phyloP scores from a whole-genome alignment of 2,797 vertebrate genomes.

The Phataginus tetradactyla region DNA sequence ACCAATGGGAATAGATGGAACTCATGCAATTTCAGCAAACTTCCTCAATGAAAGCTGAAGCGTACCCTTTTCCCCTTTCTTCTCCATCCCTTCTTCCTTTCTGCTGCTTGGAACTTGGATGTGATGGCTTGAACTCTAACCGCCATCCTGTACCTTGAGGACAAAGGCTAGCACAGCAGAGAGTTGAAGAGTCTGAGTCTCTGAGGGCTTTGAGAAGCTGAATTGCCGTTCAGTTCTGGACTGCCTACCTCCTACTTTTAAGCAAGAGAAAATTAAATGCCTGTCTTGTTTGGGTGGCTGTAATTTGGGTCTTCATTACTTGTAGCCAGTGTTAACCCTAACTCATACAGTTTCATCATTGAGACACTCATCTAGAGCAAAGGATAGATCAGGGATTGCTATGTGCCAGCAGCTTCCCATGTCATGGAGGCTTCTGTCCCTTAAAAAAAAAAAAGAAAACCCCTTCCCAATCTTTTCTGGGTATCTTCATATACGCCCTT shows the following conservation, averaged over 20 bases:
- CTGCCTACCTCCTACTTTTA: neutral
- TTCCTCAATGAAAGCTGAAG: constrained; percentile 4
- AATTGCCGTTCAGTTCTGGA: neutral
- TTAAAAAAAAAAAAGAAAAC: neutral
- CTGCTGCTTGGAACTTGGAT: neutral
- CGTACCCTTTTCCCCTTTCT: neutral
- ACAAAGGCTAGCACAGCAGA: neutral
- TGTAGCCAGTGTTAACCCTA: neutral
- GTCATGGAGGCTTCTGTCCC: neutral
- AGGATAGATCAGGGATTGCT: neutral
- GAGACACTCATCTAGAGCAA: neutral
- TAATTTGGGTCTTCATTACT: neutral
- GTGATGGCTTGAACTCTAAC: neutral
- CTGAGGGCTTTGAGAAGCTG: neutral
- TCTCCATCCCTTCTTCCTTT: neutral
- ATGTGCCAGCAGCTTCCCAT: neutral
- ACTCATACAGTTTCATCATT: neutral
- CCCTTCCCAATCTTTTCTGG: neutral
- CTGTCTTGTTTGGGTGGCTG: neutral
- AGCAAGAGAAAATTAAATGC: neutral
- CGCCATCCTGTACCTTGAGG: neutral
- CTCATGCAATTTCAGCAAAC: neutral
- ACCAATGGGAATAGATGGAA: neutral
- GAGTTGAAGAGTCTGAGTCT: neutral
- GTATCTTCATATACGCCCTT: neutral